Base-by-base conservation (phyloP, 2,113 vertebrate genomes). In the Pteropus alecto region DNA sequence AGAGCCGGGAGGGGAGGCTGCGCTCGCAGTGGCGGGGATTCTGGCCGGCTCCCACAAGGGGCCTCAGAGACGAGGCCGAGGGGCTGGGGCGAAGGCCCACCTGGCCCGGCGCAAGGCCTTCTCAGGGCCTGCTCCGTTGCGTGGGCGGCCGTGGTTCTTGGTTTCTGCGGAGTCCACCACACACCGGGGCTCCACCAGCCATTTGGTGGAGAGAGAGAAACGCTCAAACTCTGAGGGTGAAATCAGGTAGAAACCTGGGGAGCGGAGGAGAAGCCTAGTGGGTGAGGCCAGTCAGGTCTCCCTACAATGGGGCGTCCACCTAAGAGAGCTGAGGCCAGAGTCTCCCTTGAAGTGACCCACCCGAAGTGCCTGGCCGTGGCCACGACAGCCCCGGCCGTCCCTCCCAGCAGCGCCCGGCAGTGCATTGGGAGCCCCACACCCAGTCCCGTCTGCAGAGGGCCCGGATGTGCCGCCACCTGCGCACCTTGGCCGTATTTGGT, bases 161-260 rank as follows among this genome's bases (percentile, higher is more conserved):
- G 58, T 74, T 97, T 97, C 98, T 70, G 99, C 98, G 14, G 95
- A 33, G 43, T 99, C 99, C 79, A 99, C 99, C 33, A 99, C 83
- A 68, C 99, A 99, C 35, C 98, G 99, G 18, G 99, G 99, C 98
- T 99, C 99, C 95, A 99, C 99, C 90, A 99, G 54, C 98, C 98
- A 99, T 28, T 99, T 99, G 43, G 99, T 99, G 28, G 99, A 99
- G 91, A 99, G 98, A 19, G 99, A 99, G 98, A 99, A 99, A 35
- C 99, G 99, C 97, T 99, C 99, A 97, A 99, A 99, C 98, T 99
- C 99, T 0, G 99, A 99, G 0, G 99, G 99, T 0, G 99, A 99
- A 96, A 99, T 99, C 97, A 99, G 98, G 97, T 99, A 99, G 98
- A 99, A 99, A 30, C 99, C 99, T 99, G 93, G 16, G 90, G 77